phyloP scores from a whole-genome alignment of 2,113 vertebrate genomes.

The Illadopsis cleaveri region DNA sequence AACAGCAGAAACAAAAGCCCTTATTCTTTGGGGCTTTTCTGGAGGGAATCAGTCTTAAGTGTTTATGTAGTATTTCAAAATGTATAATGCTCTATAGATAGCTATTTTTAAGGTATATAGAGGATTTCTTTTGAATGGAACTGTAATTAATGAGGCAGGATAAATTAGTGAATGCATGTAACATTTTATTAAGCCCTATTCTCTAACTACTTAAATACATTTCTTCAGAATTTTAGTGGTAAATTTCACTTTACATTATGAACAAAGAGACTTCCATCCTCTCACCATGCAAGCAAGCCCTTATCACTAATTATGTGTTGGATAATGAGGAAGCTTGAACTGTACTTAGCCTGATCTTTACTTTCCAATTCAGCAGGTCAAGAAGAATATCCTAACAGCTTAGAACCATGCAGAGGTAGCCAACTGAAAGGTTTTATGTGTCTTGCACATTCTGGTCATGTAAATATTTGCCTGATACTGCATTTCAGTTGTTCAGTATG shows the following conservation, averaged over 20 bases:
- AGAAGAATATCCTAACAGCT: neutral
- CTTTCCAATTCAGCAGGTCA: neutral
- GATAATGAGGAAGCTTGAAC: neutral
- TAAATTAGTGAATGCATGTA: neutral
- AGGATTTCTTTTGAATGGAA: neutral
- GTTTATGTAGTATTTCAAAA: neutral
- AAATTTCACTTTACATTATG: neutral
- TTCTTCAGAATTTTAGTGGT: neutral
- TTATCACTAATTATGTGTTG: neutral
- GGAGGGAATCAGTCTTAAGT: neutral
- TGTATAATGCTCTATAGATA: neutral
- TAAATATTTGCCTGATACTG: neutral
- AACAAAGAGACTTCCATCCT: neutral
- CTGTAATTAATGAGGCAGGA: neutral
- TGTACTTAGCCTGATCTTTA: neutral
- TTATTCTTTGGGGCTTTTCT: neutral
- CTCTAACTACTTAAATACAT: neutral
- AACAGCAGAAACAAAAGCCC: neutral
- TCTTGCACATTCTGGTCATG: neutral
- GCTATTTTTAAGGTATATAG: neutral
- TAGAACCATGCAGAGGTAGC: neutral
- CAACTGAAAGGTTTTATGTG: neutral
- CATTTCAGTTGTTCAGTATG: neutral
- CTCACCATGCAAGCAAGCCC: neutral
- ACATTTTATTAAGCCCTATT: neutral